These are phyloP conservation scores for Holacanthella duospinosa DNA, from an alignment of 2,888 invertebrate species.

Conservation along the genomic window DNA sequence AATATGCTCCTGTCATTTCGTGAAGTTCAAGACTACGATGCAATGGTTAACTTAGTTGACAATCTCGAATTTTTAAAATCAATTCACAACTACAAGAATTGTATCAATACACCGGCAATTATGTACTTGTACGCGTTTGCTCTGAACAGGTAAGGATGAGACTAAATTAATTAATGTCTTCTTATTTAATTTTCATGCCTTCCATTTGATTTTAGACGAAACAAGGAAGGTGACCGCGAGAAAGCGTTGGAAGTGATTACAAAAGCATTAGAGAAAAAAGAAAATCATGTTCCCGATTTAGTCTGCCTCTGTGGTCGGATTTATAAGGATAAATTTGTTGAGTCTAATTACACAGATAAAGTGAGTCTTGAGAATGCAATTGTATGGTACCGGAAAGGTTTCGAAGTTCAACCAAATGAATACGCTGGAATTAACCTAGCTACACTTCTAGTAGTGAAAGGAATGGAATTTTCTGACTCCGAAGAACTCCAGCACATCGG, in stretches of 20 bases:
- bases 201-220: slow-evolving; percentile 54
- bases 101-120: slow-evolving; percentile 80
- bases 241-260: slow-evolving; percentile 84
- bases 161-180: not conserved
- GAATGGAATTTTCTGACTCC: slow-evolving; percentile 85
- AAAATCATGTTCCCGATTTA: slow-evolving; percentile 94
- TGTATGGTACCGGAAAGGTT: slow-evolving; percentile 93
- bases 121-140: slow-evolving; percentile 93
- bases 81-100: slow-evolving; percentile 76
- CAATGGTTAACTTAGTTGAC: slow-evolving; percentile 92
- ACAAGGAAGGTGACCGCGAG: slow-evolving; percentile 86
- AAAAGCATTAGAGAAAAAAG: slow-evolving; percentile 80
- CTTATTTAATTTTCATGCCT: slow-evolving; percentile 15
- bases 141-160: slow-evolving; percentile 59
- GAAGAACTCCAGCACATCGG: slow-evolving; percentile 84
- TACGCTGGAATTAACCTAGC: slow-evolving; percentile 98
- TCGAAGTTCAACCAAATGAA: slow-evolving; percentile 96
- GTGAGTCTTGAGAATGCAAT: slow-evolving; percentile 85
- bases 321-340: slow-evolving; percentile 93
- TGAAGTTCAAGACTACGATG: slow-evolving; percentile 69
- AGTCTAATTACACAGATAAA: slow-evolving; percentile 80
- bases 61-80: slow-evolving; percentile 60
- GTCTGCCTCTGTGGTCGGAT: slow-evolving; percentile 94
- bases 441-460: slow-evolving; percentile 88
- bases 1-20: slow-evolving; percentile 72